phyloP scores from a whole-genome alignment of 2,113 vertebrate genomes.

The Carassius auratus region DNA sequence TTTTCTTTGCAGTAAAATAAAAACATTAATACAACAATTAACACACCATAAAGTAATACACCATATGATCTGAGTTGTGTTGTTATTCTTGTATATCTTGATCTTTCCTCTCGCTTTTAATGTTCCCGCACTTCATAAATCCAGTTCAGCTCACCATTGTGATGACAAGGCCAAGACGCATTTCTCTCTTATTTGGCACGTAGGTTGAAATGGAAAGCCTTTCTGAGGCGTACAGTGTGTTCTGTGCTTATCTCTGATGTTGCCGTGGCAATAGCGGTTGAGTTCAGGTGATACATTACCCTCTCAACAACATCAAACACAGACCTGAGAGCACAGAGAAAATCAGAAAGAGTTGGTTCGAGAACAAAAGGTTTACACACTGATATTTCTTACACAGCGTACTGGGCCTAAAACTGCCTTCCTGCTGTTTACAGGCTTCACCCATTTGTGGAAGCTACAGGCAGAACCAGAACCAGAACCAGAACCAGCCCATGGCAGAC shows the following conservation, averaged over 20 bases:
- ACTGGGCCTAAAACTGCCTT: background rate
- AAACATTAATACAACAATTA: background rate
- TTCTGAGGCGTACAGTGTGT: conserved; percentile 57
- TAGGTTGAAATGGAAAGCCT: conserved; percentile 64
- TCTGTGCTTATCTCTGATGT: conserved; percentile 70
- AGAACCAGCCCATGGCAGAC: conserved; percentile 74
- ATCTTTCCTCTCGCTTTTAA: conserved; percentile 12
- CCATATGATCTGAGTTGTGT: background rate
- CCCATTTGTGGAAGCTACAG: conserved; percentile 73
- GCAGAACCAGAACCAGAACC: conserved; percentile 77
- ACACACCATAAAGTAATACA: too few relatives aligned
- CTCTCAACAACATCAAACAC: conserved; percentile 71
- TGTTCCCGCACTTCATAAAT: conserved; percentile 47
- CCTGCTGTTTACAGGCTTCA: conserved; percentile 76
- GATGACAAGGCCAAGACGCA: conserved; percentile 26
- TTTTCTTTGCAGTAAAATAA: background rate
- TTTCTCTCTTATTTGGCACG: conserved; percentile 36
- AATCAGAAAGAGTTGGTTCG: conserved; percentile 1
- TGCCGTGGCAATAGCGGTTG: conserved; percentile 65
- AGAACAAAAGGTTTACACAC: background rate
- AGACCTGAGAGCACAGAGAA: conserved; percentile 22
- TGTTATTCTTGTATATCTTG: background rate
- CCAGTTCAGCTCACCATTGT: conserved; percentile 2
- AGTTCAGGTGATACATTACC: conserved; percentile 80
- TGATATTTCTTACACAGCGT: background rate